Evolutionary conservation across 2,888 invertebrate species (phyloP).

Genomic region (Ctenicera cuprea): DNA sequence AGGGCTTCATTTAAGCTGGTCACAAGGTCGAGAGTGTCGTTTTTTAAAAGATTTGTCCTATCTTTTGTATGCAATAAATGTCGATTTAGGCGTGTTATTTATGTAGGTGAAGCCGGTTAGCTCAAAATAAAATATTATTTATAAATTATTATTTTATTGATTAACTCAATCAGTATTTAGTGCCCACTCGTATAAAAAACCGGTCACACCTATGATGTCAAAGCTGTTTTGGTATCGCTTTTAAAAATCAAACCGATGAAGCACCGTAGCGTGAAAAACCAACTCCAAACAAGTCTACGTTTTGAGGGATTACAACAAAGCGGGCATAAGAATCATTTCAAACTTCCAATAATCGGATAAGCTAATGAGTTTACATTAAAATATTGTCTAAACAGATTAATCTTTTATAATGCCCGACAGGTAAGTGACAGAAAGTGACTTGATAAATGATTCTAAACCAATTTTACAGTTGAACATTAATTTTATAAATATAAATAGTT

Average conservation of each 20-base stretch:
- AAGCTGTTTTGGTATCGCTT: conserved; percentile 32
- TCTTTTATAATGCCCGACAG: conserved; percentile 45
- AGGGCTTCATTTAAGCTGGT: conserved; percentile 57
- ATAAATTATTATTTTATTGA: conserved; percentile 41
- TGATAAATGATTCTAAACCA: conserved; percentile 49
- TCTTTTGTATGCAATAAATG: conserved; percentile 47
- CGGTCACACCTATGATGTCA: conserved; percentile 46
- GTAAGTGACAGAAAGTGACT: conserved; percentile 50
- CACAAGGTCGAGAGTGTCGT: conserved; percentile 53
- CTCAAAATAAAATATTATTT: conserved; percentile 33
- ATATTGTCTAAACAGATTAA: conserved; percentile 66
- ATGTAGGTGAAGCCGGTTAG: conserved; percentile 34
- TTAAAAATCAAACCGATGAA: conserved; percentile 29
- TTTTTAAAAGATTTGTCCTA: conserved; percentile 49
- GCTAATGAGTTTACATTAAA: conserved; percentile 68
- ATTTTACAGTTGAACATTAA: conserved; percentile 45
- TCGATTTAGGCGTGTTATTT: conserved; percentile 47
- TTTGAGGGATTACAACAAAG: conserved; percentile 46
- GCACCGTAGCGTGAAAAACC: conserved; percentile 39
- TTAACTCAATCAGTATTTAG: conserved; percentile 35
- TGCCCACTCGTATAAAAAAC: conserved; percentile 23
- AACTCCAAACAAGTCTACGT: conserved; percentile 37
- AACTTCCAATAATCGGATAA: conserved; percentile 64
- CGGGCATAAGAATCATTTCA: conserved; percentile 37
- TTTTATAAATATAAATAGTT: conserved; percentile 18